These are phyloP conservation scores for Mesembrinibis cayennensis DNA, from an alignment of 2,113 vertebrate species.

Conservation along the genomic window DNA sequence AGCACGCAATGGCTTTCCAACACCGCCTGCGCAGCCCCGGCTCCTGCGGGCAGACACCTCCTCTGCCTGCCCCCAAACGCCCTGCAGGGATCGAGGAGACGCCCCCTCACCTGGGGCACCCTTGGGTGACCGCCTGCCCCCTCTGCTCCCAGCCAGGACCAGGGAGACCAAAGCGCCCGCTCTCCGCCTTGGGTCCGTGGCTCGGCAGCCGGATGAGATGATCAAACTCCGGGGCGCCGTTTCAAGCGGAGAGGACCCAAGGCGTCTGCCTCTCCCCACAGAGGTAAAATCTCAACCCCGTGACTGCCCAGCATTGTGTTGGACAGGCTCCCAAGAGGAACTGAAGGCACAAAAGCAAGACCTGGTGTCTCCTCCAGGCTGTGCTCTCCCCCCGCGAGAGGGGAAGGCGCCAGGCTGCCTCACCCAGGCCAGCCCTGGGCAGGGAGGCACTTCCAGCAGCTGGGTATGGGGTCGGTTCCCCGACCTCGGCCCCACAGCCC, in stretches of 20 bases:
- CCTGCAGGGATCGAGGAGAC: background rate
- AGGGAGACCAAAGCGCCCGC: background rate
- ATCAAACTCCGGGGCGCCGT: rapidly evolving
- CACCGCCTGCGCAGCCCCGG: background rate
- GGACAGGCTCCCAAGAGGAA: background rate
- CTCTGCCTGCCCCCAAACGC: background rate
- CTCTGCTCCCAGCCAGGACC: background rate
- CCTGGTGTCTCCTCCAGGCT: background rate
- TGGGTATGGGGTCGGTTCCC: background rate
- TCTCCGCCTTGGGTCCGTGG: background rate
- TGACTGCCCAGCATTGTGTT: background rate
- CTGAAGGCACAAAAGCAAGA: background rate
- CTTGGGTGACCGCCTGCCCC: background rate
- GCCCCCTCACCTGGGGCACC: background rate
- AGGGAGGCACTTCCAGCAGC: background rate
- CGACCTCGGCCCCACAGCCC: background rate
- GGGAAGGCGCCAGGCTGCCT: background rate
- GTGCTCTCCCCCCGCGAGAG: background rate
- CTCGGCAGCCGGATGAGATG: background rate
- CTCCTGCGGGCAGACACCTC: background rate
- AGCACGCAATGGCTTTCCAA: rapidly evolving
- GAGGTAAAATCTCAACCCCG: background rate
- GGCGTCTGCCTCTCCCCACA: background rate
- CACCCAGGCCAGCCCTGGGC: background rate
- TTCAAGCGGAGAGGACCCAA: background rate